Conservation (phyloP, 2,113 vertebrate genomes). For the Lampris megalopsis region DNA sequence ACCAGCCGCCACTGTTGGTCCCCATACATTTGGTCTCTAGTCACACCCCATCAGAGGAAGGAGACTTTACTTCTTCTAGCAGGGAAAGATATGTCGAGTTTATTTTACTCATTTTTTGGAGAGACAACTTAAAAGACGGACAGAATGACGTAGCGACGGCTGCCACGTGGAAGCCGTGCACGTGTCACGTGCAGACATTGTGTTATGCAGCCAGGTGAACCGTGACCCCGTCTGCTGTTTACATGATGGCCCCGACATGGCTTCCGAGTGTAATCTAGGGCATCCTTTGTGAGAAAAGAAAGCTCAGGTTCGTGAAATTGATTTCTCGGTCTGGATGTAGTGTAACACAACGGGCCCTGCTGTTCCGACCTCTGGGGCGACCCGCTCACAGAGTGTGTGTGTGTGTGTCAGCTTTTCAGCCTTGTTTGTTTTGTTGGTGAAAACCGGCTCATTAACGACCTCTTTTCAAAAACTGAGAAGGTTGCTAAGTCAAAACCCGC, state of each 20-base stretch:
- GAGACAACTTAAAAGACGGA: neutral
- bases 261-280: conserved; percentile 11
- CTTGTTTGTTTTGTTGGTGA: no score
- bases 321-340: conserved; percentile 23
- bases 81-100: no score
- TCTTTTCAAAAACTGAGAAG: no score
- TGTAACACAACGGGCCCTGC: neutral
- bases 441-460: no score
- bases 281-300: conserved; percentile 29
- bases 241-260: conserved; percentile 2
- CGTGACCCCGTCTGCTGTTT: conserved; percentile 19
- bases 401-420: no score
- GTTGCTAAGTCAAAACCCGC: no score
- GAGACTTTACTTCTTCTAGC: conserved; percentile 21
- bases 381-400: neutral
- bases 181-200: conserved; percentile 20
- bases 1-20: no score
- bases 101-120: neutral
- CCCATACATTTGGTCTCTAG: conserved; percentile 8
- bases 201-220: conserved; percentile 25
- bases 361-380: conserved; percentile 4
- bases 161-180: neutral
- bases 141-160: neutral
- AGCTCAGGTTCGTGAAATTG: conserved; percentile 37
- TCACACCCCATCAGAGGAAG: conserved; percentile 30